Percentiles rank a stretch among this genome's conserved stretches.
Evolutionary conservation across 2,113 vertebrate species (phyloP).

Genomic region (Saimiri boliviensis): DNA sequence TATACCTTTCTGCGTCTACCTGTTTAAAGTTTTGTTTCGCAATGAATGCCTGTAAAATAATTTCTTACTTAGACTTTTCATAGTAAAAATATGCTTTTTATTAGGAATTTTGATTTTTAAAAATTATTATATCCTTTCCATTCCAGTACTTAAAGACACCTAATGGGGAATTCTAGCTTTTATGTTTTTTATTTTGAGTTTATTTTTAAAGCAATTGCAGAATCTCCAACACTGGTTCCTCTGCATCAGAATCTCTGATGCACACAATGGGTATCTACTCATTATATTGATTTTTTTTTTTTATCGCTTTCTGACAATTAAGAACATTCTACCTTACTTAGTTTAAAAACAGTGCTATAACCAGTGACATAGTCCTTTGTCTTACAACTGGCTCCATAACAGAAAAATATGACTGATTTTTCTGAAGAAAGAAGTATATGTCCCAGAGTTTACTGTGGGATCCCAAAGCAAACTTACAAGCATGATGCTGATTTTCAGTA

Average conservation of each 20-base stretch:
- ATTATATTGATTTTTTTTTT: slow-evolving; percentile 37
- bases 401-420: slow-evolving; percentile 39
- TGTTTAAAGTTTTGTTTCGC: slow-evolving; percentile 2
- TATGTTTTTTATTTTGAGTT: slow-evolving; percentile 11
- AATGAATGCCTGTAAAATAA: background rate
- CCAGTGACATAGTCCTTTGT: slow-evolving; percentile 36
- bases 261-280: background rate
- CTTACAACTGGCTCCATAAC: background rate
- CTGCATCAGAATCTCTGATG: background rate
- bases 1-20: background rate
- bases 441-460: background rate
- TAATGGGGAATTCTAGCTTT: background rate
- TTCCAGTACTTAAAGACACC: background rate
- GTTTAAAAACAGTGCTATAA: background rate
- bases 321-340: slow-evolving; percentile 9
- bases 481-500: background rate
- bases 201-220: slow-evolving; percentile 16
- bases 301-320: slow-evolving; percentile 26
- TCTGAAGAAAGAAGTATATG: slow-evolving; percentile 31
- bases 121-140: background rate
- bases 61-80: slow-evolving; percentile 3
- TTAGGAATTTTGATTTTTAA: background rate
- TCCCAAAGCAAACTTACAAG: background rate
- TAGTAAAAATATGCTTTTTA: background rate
- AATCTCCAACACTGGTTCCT: background rate